Conservation (phyloP, 1,140 invertebrate species). For the Pissodes strobi region DNA sequence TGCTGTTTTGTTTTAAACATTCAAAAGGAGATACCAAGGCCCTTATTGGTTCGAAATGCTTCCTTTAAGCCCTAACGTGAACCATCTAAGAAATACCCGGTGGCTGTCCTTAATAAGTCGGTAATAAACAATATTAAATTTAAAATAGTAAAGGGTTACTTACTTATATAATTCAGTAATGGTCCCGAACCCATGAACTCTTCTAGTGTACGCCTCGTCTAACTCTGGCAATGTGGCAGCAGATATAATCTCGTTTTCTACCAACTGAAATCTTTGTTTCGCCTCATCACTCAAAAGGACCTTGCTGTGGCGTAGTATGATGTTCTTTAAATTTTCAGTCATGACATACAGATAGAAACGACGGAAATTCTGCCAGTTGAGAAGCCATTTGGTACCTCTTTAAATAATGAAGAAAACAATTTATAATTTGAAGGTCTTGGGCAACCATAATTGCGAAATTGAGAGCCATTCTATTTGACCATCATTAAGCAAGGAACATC, state of each 20-base stretch:
- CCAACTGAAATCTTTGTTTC: slow-evolving; percentile 68
- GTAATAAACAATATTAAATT: neutral
- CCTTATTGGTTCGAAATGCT: too few species aligned
- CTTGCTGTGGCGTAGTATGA: slow-evolving; percentile 79
- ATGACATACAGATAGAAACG: slow-evolving; percentile 90
- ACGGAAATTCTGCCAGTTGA: slow-evolving; percentile 86
- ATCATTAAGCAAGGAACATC: too few species aligned
- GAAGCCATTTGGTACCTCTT: slow-evolving; percentile 76
- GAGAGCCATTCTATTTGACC: too few species aligned
- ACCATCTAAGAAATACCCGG: too few species aligned
- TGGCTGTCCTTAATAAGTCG: neutral
- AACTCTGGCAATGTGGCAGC: slow-evolving; percentile 84
- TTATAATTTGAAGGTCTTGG: too few species aligned
- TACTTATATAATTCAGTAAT: slow-evolving; percentile 76
- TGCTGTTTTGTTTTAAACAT: too few species aligned
- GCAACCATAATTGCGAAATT: too few species aligned
- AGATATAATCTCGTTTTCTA: slow-evolving; percentile 79
- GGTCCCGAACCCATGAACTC: slow-evolving; percentile 75
- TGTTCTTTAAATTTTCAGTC: slow-evolving; percentile 87
- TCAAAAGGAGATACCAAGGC: too few species aligned
- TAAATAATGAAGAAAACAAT: slow-evolving; percentile 4
- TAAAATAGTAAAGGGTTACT: neutral
- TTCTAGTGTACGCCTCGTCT: slow-evolving; percentile 86
- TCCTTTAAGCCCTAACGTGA: too few species aligned
- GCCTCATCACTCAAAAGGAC: slow-evolving; percentile 76